Evolutionary conservation across 2,888 invertebrate genomes (phyloP), one percentile per base, ranked within the genome.

Genomic region (Chrysina gloriosa): DNA sequence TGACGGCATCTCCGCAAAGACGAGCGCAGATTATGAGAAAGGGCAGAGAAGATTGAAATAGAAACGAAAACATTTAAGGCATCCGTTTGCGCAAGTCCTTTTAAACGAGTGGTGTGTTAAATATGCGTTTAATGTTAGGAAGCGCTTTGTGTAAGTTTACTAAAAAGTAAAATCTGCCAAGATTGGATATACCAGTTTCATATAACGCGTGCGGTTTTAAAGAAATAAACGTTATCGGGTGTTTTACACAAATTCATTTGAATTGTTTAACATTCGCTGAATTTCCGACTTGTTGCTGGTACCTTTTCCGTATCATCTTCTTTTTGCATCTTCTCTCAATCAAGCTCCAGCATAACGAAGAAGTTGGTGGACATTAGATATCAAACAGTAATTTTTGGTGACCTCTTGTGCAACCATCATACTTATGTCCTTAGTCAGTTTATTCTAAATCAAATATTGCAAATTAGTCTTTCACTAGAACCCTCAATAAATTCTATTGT

Each of bases 1-100:
- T 61, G 58, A 61, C 42, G 42, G 58, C 19, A 19, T 9, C 7
- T 31, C n/a, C 9, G 42, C 7, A 42, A 42, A 25, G 27, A 7
- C 7, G n/a, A n/a, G 11, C 16, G 14, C 39, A 27, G 27, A 14
- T 27, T 61, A 61, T 61, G 19, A 42, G 42, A 61, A 61, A 39
- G 42, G 42, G 19, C 42, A 42, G 42, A 42, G 52, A 42, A 42
- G 58, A 52, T 52, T 52, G 52, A 52, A 52, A 52, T 31, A 52
- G 58, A 61, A 27, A 61, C 39, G 42, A 29, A 61, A 61, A 29
- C 27, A 61, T 61, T 16, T 42, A 16, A 61, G 27, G 42, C 42
- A 61, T 61, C 9, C 27, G 14, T 19, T 21, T 34, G 36, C 9
- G 14, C 16, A 29, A 31, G 31, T 19, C 52, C 16, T 31, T 16